Evolutionary conservation across 2,888 invertebrate genomes (phyloP), one percentile per base, ranked within the genome.

Genomic region (Lamellibrachia columna): DNA sequence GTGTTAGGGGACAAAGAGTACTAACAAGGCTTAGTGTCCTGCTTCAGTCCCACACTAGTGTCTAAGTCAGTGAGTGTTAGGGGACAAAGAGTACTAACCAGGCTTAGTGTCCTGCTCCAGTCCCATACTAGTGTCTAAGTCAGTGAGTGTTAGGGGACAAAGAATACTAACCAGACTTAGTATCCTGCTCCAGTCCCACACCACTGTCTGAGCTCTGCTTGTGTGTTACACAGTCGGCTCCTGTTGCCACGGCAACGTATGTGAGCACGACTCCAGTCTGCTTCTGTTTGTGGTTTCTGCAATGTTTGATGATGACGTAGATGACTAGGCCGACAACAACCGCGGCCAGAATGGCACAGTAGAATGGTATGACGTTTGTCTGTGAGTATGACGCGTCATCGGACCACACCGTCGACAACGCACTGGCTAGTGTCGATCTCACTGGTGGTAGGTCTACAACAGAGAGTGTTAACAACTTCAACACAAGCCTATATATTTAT

Each of bases 241-340:
- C 95, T 91, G 93, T 90, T 53, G 91, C 75, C 75, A 91, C 55
- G 90, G 52, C 91, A 28, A 93, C 53, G 22, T 75, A 75, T n/a
- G 75, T 90, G 92, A 90, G 90, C n/a, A 90, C n/a, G 75, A 75
- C 75, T 75, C 75, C 75, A n/a, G 75, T 90, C 90, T 58, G 91
- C 92, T 92, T 58, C 92, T 58, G 94, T 94, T 9, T 95, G 94
- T 92, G 95, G 95, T 93, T 95, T 95, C 28, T 94, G 94, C 95
- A 95, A 92, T 96, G 95, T 94, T 96, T 96, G 93, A 95, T 94
- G 53, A 95, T 94, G n/a, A 96, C 96, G 94, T 96, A 96, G 91
- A 95, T 95, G 9, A 96, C 93, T 1, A 96, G 95, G 40, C 95
- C 96, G 6, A 96, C 94, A 7, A 96, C 95, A 9, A 96, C 94